Evolutionary conservation across 2,888 invertebrate species (phyloP).

Genomic region (Argyresthia goedartella): DNA sequence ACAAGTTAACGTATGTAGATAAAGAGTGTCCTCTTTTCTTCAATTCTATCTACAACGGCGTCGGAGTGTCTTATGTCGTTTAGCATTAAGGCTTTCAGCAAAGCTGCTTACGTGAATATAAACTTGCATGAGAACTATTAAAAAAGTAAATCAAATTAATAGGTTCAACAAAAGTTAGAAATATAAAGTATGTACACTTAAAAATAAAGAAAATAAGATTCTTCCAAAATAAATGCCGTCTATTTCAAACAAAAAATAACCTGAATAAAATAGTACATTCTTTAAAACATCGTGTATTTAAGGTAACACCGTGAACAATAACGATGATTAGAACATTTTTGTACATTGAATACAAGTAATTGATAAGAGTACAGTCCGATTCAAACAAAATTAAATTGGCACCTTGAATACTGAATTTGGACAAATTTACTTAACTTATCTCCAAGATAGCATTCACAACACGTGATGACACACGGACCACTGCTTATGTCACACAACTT

Average conservation of each 20-base stretch:
- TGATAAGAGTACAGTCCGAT: slow-evolving; percentile 9
- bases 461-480: too few species aligned
- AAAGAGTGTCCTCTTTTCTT: too few species aligned
- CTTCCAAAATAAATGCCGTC: slow-evolving; percentile 67
- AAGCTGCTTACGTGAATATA: too few species aligned
- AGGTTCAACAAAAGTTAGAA: not conserved
- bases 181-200: not conserved
- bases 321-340: slow-evolving; percentile 42
- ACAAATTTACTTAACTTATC: not conserved
- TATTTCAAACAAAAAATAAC: slow-evolving; percentile 31
- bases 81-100: too few species aligned
- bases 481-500: too few species aligned
- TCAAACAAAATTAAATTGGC: slow-evolving; percentile 28
- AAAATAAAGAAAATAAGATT: slow-evolving; percentile 19
- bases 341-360: slow-evolving; percentile 29
- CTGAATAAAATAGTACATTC: slow-evolving; percentile 26
- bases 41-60: too few species aligned
- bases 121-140: slow-evolving; percentile 64
- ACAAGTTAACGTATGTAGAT: not conserved
- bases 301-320: slow-evolving; percentile 56
- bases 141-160: slow-evolving; percentile 13
- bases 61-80: too few species aligned
- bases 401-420: slow-evolving; percentile 23
- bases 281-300: slow-evolving; percentile 57
- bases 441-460: too few species aligned